Percentiles rank a stretch among this genome's conserved stretches.
Conservation (phyloP, 2,113 vertebrate species). For the Mesembrinibis cayennensis region DNA sequence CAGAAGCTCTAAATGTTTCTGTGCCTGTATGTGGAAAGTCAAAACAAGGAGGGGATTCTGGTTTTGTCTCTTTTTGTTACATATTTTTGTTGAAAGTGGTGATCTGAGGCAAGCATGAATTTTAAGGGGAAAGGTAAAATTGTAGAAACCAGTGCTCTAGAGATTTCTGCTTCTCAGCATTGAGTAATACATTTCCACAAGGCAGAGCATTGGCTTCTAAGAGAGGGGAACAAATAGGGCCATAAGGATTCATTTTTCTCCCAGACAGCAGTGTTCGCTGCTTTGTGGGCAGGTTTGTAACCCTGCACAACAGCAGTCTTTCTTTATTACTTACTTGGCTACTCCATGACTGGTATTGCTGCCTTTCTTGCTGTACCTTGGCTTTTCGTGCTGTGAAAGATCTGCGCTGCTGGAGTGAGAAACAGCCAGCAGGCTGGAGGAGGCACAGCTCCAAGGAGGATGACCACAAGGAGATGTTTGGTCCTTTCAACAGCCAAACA, state of each 20-base stretch:
- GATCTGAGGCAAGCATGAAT: not conserved
- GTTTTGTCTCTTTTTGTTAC: not conserved
- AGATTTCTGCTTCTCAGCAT: not conserved
- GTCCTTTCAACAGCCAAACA: not conserved
- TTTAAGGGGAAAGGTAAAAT: not conserved
- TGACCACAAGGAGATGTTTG: fast-evolving
- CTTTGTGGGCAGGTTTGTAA: not conserved
- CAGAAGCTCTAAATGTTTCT: not conserved
- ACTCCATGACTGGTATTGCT: not conserved
- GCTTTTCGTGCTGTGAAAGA: not conserved
- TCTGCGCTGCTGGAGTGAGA: not conserved
- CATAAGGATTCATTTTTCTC: not conserved
- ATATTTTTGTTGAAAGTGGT: not conserved
- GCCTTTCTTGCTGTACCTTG: not conserved
- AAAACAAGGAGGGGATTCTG: not conserved
- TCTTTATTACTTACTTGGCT: not conserved
- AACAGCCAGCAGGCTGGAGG: not conserved
- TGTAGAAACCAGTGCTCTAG: not conserved
- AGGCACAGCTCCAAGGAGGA: not conserved
- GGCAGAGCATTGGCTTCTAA: not conserved
- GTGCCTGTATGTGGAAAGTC: not conserved
- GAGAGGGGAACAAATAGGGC: not conserved
- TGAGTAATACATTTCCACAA: not conserved
- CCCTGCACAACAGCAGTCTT: not conserved
- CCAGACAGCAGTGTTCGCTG: not conserved